Evolutionary conservation across 2,113 vertebrate species (phyloP).

Genomic region (Festucalex cinctus): DNA sequence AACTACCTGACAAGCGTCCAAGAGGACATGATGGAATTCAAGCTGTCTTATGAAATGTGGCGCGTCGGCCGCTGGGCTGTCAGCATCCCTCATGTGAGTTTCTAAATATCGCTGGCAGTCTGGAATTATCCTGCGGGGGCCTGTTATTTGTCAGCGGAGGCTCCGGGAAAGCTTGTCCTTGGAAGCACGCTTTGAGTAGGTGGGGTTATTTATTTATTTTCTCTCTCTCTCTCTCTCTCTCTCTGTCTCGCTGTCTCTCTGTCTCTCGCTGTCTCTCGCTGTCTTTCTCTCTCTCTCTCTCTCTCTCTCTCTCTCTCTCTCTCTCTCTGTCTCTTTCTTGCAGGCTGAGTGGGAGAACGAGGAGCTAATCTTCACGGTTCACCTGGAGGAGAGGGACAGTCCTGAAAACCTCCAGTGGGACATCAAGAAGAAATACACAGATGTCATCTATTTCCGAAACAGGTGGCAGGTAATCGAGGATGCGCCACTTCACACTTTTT

Average conservation of each 20-base stretch:
- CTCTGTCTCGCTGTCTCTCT: too few relatives aligned
- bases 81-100: conserved; percentile 68
- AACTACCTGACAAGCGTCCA: conserved; percentile 49
- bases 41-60: conserved; percentile 77
- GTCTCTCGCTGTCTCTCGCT: too few relatives aligned
- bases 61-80: conserved; percentile 67
- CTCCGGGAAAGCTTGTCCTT: conserved; percentile 36
- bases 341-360: conserved; percentile 57
- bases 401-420: conserved; percentile 74
- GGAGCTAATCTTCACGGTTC: conserved; percentile 64
- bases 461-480: conserved; percentile 63
- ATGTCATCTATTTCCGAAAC: conserved; percentile 62
- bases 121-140: conserved; percentile 28
- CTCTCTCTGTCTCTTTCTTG: conserved; percentile 16
- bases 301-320: conserved; percentile 20
- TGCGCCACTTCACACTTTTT: neutral
- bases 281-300: conserved; percentile 9
- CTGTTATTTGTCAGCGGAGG: conserved; percentile 26
- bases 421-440: conserved; percentile 64
- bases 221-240: neutral
- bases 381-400: conserved; percentile 67
- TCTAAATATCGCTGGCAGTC: conserved; percentile 35
- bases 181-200: neutral
- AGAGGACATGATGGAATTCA: conserved; percentile 74
- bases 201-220: neutral